A percentile compares a stretch with the other conserved stretches of the same genome.
phyloP scores from a whole-genome alignment of 2,797 vertebrate genomes.

The Eidolon dupreanum region DNA sequence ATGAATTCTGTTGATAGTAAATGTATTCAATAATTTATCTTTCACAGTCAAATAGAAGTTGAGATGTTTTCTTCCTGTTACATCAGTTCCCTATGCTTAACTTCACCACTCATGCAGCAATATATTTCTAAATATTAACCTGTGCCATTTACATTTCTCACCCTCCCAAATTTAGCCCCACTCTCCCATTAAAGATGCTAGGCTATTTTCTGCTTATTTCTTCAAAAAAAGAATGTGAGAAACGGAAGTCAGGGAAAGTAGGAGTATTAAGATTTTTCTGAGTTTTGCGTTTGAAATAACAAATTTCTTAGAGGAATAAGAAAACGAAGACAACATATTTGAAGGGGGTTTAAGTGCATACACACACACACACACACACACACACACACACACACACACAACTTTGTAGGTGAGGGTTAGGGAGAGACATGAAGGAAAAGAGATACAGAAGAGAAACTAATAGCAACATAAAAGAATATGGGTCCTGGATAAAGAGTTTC shows the following conservation, averaged over 20 bases:
- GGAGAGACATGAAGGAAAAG: neutral
- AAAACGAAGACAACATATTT: neutral
- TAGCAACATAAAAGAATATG: neutral
- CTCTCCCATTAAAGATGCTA: neutral
- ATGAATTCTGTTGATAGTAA: neutral
- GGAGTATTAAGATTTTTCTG: neutral
- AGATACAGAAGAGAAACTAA: neutral
- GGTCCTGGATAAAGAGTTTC: neutral
- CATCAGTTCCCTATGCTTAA: neutral
- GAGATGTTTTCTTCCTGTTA: neutral
- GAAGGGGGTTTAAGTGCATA: no score
- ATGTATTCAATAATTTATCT: neutral
- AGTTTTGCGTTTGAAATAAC: conserved; percentile 12
- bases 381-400: no score
- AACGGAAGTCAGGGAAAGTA: neutral
- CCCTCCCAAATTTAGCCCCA: neutral
- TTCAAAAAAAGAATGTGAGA: neutral
- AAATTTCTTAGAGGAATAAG: neutral
- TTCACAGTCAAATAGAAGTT: neutral
- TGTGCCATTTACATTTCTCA: neutral
- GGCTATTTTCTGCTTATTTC: neutral
- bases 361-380: no score
- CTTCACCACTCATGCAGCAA: neutral
- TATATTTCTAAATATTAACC: neutral
- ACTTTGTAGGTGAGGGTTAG: neutral